Evolutionary conservation across 2,888 invertebrate genomes (phyloP).

Genomic region (Macropis europaea): DNA sequence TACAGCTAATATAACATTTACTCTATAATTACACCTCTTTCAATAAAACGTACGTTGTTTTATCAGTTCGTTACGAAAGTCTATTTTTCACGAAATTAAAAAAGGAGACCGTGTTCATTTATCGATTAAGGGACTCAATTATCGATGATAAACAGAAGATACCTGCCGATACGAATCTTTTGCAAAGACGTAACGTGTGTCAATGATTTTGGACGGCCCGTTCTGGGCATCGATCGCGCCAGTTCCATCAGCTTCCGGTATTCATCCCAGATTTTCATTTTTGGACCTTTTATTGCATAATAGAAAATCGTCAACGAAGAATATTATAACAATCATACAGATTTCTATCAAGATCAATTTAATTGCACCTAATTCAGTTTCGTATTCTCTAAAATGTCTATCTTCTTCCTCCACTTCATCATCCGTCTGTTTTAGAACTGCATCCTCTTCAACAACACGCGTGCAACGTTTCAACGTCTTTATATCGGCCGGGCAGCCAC

Average conservation of each 20-base stretch:
- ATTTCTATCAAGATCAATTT: background rate
- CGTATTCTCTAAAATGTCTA: background rate
- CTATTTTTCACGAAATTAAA: too few relatives aligned
- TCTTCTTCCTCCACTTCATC: background rate
- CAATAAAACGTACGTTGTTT: too few relatives aligned
- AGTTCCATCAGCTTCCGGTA: slow-evolving; percentile 19
- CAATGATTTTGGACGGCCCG: background rate
- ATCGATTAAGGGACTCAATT: too few relatives aligned
- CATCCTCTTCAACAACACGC: background rate
- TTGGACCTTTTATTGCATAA: background rate
- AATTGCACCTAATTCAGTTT: slow-evolving; percentile 7
- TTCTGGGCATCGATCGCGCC: background rate
- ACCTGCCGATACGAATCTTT: slow-evolving; percentile 15
- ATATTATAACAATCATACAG: background rate
- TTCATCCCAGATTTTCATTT: slow-evolving; percentile 15
- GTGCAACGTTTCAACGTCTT: background rate
- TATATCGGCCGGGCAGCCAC: slow-evolving; percentile 11
- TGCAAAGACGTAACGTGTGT: background rate
- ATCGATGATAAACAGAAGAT: too few relatives aligned
- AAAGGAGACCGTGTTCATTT: too few relatives aligned
- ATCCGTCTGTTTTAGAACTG: background rate
- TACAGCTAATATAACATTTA: too few relatives aligned
- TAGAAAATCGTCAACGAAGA: background rate
- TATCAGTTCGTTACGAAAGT: too few relatives aligned
- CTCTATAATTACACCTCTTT: too few relatives aligned